Evolutionary conservation across 2,888 invertebrate species (phyloP).

Genomic region (Drosophila monieri): DNA sequence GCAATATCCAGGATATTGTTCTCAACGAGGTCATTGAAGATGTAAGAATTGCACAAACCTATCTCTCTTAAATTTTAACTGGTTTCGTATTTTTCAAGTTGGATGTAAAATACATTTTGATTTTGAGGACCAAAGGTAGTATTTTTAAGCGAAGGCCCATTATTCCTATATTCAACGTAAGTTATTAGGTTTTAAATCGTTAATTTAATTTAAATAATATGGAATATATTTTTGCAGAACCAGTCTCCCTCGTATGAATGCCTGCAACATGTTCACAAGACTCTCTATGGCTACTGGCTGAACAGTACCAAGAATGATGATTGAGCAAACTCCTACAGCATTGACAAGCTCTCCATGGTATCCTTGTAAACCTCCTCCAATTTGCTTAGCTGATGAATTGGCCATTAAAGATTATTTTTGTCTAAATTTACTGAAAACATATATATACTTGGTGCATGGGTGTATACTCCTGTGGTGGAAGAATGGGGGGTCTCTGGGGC

Average conservation of each 20-base stretch:
- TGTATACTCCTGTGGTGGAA: conserved; percentile 27
- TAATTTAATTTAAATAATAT: background rate
- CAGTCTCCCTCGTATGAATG: conserved; percentile 82
- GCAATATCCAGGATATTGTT: conserved; percentile 82
- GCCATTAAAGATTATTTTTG: conserved; percentile 26
- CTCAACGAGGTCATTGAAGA: conserved; percentile 84
- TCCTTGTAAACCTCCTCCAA: conserved; percentile 51
- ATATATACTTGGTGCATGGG: conserved; percentile 49
- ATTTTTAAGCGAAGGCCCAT: conserved; percentile 80
- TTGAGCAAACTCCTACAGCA: conserved; percentile 29
- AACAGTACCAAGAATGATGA: conserved; percentile 42
- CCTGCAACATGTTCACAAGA: conserved; percentile 80
- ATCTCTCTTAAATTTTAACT: background rate
- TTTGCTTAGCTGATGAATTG: conserved; percentile 52
- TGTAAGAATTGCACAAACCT: conserved; percentile 69
- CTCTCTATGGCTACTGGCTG: conserved; percentile 58
- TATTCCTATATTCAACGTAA: conserved; percentile 83
- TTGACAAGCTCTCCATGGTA: conserved; percentile 33
- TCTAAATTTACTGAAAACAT: background rate
- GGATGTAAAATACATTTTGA: conserved; percentile 83
- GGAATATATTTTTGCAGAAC: conserved; percentile 63
- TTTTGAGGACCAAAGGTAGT: conserved; percentile 81
- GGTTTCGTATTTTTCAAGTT: conserved; percentile 66
- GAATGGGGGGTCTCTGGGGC: conserved; percentile 54
- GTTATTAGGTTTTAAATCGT: background rate